Percentiles rank a stretch among this genome's conserved stretches.
These are phyloP conservation scores for Sebastes cheni DNA, from an alignment of 2,797 vertebrate genomes.

Conservation along the genomic window DNA sequence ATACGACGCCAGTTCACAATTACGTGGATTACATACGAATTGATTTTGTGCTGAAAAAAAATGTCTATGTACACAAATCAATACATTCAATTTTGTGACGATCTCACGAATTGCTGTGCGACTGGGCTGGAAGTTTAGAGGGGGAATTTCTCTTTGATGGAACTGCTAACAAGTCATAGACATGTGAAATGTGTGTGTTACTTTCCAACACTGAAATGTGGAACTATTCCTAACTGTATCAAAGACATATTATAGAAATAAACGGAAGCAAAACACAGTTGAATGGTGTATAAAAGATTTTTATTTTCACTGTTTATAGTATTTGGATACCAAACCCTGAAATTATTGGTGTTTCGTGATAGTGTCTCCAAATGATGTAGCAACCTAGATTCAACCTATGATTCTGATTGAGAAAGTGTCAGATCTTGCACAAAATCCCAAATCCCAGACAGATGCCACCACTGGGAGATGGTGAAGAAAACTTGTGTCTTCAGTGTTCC, in stretches of 20 bases:
- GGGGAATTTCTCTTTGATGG: not conserved
- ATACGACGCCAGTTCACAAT: too few relatives aligned
- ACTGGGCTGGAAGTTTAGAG: not conserved
- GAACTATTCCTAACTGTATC: not conserved
- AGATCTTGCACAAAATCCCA: slow-evolving; percentile 32
- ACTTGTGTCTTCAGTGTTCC: not conserved
- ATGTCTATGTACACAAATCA: not conserved
- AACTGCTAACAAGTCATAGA: not conserved
- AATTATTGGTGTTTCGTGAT: not conserved
- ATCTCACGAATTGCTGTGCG: not conserved
- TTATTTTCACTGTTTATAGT: not conserved
- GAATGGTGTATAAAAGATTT: not conserved
- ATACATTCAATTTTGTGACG: not conserved
- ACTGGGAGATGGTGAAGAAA: slow-evolving; percentile 23
- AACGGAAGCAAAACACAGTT: not conserved
- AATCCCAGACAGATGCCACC: slow-evolving; percentile 19
- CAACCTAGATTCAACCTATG: slow-evolving; percentile 40
- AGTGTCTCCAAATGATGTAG: slow-evolving; percentile 16
- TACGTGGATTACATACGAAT: too few relatives aligned
- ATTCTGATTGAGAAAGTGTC: slow-evolving; percentile 29
- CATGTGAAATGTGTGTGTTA: not conserved
- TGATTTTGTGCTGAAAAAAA: too few relatives aligned
- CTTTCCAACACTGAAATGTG: too few relatives aligned
- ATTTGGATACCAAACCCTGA: not conserved
- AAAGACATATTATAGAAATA: not conserved